Conservation (phyloP, 2,113 vertebrate genomes). For the Quiscalus mexicanus region DNA sequence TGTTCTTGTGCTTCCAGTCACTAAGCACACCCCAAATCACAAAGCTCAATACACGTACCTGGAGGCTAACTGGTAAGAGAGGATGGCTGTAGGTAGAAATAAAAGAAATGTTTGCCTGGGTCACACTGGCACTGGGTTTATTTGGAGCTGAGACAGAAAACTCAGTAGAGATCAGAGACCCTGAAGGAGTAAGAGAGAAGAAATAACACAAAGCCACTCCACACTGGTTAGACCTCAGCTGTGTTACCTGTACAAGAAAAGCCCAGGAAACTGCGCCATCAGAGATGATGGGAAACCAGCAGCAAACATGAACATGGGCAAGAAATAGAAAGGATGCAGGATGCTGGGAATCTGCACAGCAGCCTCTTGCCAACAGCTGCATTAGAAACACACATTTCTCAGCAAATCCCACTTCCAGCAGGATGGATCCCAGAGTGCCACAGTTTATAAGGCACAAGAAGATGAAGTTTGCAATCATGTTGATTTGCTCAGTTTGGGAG, state of each 20-base stretch:
- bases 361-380: neutral
- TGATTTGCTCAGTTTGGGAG: neutral
- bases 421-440: neutral
- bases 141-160: neutral
- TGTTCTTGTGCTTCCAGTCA: neutral
- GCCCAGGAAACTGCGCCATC: neutral
- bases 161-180: neutral
- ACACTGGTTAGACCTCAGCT: neutral
- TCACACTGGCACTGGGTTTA: neutral
- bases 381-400: neutral
- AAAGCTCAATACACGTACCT: neutral
- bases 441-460: neutral
- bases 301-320: neutral
- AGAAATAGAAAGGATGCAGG: neutral
- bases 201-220: neutral
- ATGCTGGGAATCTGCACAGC: neutral
- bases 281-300: neutral
- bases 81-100: accelerated
- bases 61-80: neutral
- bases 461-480: neutral
- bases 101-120: neutral
- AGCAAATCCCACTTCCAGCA: neutral
- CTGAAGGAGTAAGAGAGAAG: neutral
- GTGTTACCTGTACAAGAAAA: neutral
- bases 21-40: neutral